Conservation (phyloP, 1,140 invertebrate species). For the Neodiprion lecontei region DNA sequence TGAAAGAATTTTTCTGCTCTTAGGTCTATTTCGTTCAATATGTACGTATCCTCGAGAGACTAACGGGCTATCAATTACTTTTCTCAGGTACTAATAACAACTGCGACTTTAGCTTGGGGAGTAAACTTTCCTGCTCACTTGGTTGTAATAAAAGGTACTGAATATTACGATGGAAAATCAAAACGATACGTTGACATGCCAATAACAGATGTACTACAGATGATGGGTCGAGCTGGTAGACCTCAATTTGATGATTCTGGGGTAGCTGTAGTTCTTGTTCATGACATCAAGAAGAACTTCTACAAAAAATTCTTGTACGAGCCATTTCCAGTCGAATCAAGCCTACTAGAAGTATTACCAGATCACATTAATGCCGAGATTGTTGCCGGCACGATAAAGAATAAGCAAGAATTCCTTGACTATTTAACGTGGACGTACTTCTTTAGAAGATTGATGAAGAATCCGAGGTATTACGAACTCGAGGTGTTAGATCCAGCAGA, state of each 20-base stretch:
- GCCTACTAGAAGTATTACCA: conserved; percentile 85
- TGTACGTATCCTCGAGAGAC: conserved; percentile 11
- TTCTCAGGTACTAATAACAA: conserved; percentile 89
- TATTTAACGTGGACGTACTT: conserved; percentile 99
- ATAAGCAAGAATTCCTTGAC: conserved; percentile 93
- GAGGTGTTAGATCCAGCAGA: conserved; percentile 76
- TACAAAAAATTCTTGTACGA: conserved; percentile 99
- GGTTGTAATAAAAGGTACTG: conserved; percentile 87
- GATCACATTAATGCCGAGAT: conserved; percentile 99
- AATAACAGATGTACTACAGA: conserved; percentile 98
- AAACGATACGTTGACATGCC: conserved; percentile 99
- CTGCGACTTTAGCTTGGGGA: conserved; percentile 98
- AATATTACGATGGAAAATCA: conserved; percentile 97
- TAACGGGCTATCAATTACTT: conserved; percentile 26
- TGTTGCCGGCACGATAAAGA: conserved; percentile 89
- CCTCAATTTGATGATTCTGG: conserved; percentile 96
- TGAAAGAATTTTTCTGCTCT: conserved; percentile 1
- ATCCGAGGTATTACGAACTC: conserved; percentile 92
- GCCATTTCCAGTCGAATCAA: conserved; percentile 99
- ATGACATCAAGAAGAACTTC: conserved; percentile 98
- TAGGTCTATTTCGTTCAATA: conserved; percentile 18
- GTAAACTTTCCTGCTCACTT: conserved; percentile 97
- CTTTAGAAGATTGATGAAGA: conserved; percentile 90
- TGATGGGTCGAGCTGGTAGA: conserved; percentile 98
- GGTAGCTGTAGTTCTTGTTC: conserved; percentile 95